Evolutionary conservation across 2,113 vertebrate genomes (phyloP), one percentile per base, ranked within the genome.

Genomic region (Siphamia tubifer): DNA sequence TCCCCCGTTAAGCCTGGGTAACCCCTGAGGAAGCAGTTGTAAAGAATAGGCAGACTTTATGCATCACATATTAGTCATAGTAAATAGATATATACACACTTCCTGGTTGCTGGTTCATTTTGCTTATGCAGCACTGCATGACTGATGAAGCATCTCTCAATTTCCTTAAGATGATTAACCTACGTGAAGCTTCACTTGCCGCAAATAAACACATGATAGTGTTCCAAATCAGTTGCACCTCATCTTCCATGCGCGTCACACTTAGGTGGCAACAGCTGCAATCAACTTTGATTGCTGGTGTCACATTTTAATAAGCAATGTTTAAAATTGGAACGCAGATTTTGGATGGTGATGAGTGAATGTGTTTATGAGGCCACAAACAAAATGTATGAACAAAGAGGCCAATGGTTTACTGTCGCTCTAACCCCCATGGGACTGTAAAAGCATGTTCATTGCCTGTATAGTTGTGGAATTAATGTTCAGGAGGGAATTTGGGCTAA

Each of bases 151-250:
- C 67, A 53, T 55, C 63, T 67, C 51, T 75, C 64, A 75, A 55
- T 67, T 77, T 67, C 12, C 43, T 54, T 36, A 66, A 68, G 54
- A 63, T 83, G 64, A 86, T 81, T 77, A 67, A 60, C 64, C 48
- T 40, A 31, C 28, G 23, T 39, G 12, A 8, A 39, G 62, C 30
- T 51, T 70, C 51, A 39, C 54, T 72, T 65, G 61, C 52, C 45
- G 74, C 48, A 71, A 51, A 84, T 68, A 78, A 77, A 74, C 68
- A 68, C 60, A 68, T 5, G 23, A 39, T n/a, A 20, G 19, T 34
- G 28, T 60, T 77, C 62, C 30, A 77, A 69, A 83, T 71, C 48
- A 73, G 56, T 36, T 35, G 35, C 55, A 65, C 27, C 63, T 80
- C 60, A 68, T 83, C 55, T 35, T 68, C 44, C 28, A 56, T 61